Base-by-base conservation (phyloP, 2,113 vertebrate genomes). In the Actenoides hombroni region DNA sequence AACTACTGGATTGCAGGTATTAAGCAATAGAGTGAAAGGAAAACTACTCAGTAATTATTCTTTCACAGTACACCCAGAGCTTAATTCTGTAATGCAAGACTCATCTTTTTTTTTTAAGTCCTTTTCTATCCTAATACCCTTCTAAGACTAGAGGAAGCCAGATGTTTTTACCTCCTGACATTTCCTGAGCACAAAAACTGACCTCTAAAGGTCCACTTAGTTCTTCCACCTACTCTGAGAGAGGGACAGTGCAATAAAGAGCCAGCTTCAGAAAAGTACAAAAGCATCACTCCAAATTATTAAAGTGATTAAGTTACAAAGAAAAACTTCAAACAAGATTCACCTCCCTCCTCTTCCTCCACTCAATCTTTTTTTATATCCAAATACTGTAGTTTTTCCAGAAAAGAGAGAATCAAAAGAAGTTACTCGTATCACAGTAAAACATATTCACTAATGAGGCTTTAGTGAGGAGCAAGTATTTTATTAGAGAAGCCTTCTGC, bases 201-300 rank as follows among this genome's bases (percentile, higher is more conserved):
- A 93, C 90, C 84, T 90, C 92, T 91, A 95, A 94, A 0, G 69
- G 93, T 40, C 24, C 13, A 3, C 39, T 46, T n/a, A 6, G 73
- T 3, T 56, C 60, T 53, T 49, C 90, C 57, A 60, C 42, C 65
- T 42, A 0, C 13, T 24, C 28, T 18, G 37, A 54, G 46, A 23
- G 5, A 7, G 4, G 48, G 5, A 19, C 25, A 42, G 19, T 0
- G 0, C 33, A 31, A 48, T 29, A 53, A 8, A 25, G 54, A 56
- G 11, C 3, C 63, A 65, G 46, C 37, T 77, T 65, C 76, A 54
- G 13, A 14, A 14, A 63, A 28, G 54, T 9, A 35, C 24, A 25
- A 63, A 65, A 59, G 10, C 61, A 75, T 2, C 37, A 46, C n/a
- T 17, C 31, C 65, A 20, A 44, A 37, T 25, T 21, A 81, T 0